Conservation (phyloP, 2,888 invertebrate species). For the Agrilus cyanescens region DNA sequence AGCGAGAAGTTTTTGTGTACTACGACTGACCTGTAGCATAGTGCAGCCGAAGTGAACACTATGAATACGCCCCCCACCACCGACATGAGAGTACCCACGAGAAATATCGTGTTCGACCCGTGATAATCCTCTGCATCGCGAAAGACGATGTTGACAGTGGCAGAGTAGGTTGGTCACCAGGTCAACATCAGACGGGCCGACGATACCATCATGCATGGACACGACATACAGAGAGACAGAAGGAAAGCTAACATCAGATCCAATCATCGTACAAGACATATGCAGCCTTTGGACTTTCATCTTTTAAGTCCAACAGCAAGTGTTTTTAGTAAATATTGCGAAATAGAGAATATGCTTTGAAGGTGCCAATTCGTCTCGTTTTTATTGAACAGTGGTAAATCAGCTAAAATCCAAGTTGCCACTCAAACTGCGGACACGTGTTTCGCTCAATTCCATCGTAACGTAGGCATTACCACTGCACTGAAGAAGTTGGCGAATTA, state of each 20-base stretch:
- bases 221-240: conserved; percentile 44
- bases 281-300: conserved; percentile 10
- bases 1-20: conserved; percentile 98
- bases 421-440: too few species aligned
- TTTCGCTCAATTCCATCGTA: too few species aligned
- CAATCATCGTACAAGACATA: conserved; percentile 23
- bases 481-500: too few species aligned
- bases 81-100: conserved; percentile 96
- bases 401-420: too few species aligned
- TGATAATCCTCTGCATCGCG: conserved; percentile 79
- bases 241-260: conserved; percentile 43
- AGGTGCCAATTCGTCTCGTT: too few species aligned
- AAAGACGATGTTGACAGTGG: conserved; percentile 34
- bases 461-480: too few species aligned
- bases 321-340: background rate
- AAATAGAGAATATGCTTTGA: background rate
- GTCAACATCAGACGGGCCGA: conserved; percentile 20
- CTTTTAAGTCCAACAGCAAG: background rate
- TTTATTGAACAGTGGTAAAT: too few species aligned
- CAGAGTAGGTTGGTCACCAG: conserved; percentile 23
- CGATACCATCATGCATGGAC: conserved; percentile 43
- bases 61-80: conserved; percentile 99
- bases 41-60: conserved; percentile 96
- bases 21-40: conserved; percentile 99
- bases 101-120: conserved; percentile 95